Evolutionary conservation across 2,113 vertebrate genomes (phyloP).

Genomic region (Hyperopisus bebe): DNA sequence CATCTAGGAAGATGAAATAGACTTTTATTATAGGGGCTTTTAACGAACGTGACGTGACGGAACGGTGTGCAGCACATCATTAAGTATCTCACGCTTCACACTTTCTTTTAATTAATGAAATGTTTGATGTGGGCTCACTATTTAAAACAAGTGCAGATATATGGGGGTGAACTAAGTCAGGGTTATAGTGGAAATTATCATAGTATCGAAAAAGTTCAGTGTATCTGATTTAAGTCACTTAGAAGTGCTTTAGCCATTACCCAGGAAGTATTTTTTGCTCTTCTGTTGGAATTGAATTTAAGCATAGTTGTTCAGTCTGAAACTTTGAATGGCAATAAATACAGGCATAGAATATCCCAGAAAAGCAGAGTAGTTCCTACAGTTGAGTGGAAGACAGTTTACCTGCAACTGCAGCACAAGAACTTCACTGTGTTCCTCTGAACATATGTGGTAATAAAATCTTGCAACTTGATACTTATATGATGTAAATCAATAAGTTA

Average conservation of each 20-base stretch:
- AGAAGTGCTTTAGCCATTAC: not conserved
- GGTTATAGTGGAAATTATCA: not conserved
- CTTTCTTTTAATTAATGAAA: conserved; percentile 25
- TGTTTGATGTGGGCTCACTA: not conserved
- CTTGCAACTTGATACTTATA: not conserved
- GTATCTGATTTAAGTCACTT: not conserved
- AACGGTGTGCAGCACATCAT: conserved; percentile 1
- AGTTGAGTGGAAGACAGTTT: not conserved
- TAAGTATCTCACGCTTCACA: conserved; percentile 11
- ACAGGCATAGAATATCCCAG: not conserved
- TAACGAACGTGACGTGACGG: not conserved
- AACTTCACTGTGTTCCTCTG: not conserved
- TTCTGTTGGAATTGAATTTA: not conserved
- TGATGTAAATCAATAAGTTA: not conserved
- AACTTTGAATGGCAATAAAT: not conserved
- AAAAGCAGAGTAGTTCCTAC: not conserved
- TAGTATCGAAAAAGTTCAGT: not conserved
- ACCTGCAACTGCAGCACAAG: not conserved
- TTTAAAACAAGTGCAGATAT: conserved; percentile 15
- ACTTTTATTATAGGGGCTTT: conserved; percentile 27
- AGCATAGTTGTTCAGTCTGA: not conserved
- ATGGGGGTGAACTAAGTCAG: not conserved
- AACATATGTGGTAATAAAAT: not conserved
- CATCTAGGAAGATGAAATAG: conserved; percentile 36
- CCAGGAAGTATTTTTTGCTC: not conserved